Evolutionary conservation across 2,888 invertebrate genomes (phyloP).

Genomic region (Acronicta leporina): DNA sequence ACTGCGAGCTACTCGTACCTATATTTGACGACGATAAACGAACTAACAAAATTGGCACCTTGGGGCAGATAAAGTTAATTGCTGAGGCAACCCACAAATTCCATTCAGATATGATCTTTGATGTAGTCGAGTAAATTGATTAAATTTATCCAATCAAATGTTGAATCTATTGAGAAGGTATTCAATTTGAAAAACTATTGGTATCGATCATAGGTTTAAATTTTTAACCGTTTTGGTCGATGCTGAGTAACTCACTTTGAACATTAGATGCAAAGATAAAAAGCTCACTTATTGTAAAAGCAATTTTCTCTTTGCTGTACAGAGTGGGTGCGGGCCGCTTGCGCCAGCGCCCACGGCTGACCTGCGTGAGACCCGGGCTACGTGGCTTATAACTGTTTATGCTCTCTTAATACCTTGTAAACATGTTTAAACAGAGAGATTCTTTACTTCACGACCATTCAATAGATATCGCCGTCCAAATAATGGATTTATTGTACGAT

Average conservation of each 20-base stretch:
- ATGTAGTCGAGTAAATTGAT: conserved; percentile 22
- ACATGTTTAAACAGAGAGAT: conserved; percentile 76
- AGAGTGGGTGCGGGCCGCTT: conserved; percentile 54
- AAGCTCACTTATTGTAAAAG: conserved; percentile 50
- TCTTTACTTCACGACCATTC: conserved; percentile 73
- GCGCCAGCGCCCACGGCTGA: conserved; percentile 56
- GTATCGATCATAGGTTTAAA: too few species aligned
- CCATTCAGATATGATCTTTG: conserved; percentile 33
- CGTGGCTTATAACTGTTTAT: conserved; percentile 70
- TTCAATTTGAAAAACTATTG: conserved; percentile 20
- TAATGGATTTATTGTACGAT: conserved; percentile 67
- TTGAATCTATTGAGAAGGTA: conserved; percentile 7
- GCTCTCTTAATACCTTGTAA: conserved; percentile 71
- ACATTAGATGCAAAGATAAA: conserved; percentile 41
- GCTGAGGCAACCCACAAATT: conserved; percentile 23
- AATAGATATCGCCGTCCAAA: conserved; percentile 64
- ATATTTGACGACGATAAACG: conserved; percentile 20
- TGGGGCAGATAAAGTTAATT: conserved; percentile 12
- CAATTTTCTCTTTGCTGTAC: conserved; percentile 52
- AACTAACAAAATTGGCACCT: conserved; percentile 22
- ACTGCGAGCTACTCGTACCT: conserved; percentile 10
- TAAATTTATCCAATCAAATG: conserved; percentile 36
- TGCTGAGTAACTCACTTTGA: conserved; percentile 33
- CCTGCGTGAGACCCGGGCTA: conserved; percentile 71
- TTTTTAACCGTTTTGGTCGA: too few species aligned